These are phyloP conservation scores for Bradypodion pumilum DNA, from an alignment of 2,797 vertebrate genomes.

Conservation along the genomic window DNA sequence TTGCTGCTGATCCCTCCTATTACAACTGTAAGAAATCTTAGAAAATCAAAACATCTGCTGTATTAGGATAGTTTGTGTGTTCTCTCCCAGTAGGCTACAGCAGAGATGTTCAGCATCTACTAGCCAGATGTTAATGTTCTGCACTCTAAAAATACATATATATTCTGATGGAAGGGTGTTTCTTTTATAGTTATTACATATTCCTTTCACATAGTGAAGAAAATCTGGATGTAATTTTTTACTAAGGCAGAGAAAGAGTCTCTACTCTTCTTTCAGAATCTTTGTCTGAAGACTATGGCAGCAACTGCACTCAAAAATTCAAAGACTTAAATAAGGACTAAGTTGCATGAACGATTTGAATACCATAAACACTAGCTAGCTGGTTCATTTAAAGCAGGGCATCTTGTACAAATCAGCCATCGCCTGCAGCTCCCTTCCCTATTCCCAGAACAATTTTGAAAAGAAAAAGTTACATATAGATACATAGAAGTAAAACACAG, in stretches of 20 bases:
- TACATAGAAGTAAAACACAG: not conserved
- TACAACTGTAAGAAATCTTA: not conserved
- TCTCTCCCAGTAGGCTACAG: conserved; percentile 1
- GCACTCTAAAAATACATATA: not conserved
- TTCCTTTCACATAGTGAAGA: not conserved
- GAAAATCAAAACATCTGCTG: not conserved
- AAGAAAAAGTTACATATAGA: not conserved
- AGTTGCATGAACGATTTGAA: not conserved
- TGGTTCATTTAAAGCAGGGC: not conserved
- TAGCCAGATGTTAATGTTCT: conserved; percentile 6
- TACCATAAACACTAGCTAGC: not conserved
- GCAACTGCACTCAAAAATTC: not conserved
- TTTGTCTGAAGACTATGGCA: not conserved
- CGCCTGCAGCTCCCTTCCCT: not conserved
- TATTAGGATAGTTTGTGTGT: not conserved
- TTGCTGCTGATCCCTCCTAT: not conserved
- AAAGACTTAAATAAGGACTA: not conserved
- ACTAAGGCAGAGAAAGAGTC: not conserved
- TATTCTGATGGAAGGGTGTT: not conserved
- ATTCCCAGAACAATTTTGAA: not conserved
- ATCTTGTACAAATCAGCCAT: not conserved
- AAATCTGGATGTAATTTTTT: not conserved
- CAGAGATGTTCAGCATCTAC: conserved; percentile 7
- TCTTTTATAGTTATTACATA: not conserved
- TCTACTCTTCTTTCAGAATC: not conserved